Base-by-base conservation (phyloP, 2,113 vertebrate genomes). In the Caranx melampygus region DNA sequence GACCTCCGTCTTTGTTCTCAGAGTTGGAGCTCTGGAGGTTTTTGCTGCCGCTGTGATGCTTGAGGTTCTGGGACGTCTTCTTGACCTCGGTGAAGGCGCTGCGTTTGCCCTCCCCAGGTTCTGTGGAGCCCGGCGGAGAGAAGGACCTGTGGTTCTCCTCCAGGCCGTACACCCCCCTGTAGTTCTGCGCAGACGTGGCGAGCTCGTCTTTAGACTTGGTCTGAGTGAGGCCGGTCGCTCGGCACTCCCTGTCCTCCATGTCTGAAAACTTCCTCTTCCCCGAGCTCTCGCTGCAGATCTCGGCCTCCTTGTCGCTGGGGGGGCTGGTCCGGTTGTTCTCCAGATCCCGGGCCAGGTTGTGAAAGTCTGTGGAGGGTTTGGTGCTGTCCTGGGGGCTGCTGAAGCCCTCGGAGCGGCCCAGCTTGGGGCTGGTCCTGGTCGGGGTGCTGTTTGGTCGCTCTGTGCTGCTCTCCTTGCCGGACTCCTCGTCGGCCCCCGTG, bases 41-140 rank as follows among this genome's bases (percentile, higher is more conserved):
- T 68, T 94, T 94, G 85, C 59, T 72, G 72, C 84, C 18, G 54
- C 87, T 20, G 77, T 95, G 94, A 54, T 94, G 94, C 57, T 95
- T 96, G 61, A 93, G 87, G 79, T 87, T 89, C 82, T 96, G 95
- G 3, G 92, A 40, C 0, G 93, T 90, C 88, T 97, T 98, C 92
- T 97, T 98, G 83, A 98, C 98, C 87, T 99, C 98, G 15, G 97
- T 97, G 93, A 99, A 99, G 75, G 97, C 97, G 93, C 97, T 99
- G 80, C 96, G 94, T 79, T 99, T 99, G 40, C 91, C 94, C 81
- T 97, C 96, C 1, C 94, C 92, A 0, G 90, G 91, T 65, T 96
- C 96, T 0, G 84, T 59, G 34, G 96, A 91, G 54, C 94, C 92
- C 20, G 96, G 94, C 0, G 96, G 95, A 0, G 94, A 94, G 78